Evolutionary conservation across 2,888 invertebrate species (phyloP).

Genomic region (Autographa gamma): DNA sequence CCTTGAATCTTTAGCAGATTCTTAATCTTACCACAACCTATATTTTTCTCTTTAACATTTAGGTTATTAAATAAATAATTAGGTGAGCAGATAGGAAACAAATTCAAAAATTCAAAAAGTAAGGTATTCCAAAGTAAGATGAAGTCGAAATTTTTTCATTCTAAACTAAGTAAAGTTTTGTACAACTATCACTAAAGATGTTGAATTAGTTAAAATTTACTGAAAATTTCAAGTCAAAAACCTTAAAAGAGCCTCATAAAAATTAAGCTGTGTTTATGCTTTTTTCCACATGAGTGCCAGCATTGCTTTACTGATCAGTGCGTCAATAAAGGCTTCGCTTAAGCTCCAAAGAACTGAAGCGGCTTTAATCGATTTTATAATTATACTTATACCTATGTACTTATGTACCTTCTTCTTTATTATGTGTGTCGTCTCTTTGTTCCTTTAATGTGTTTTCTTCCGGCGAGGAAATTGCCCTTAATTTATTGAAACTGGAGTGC

Average conservation of each 20-base stretch:
- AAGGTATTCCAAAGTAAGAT: too few relatives aligned
- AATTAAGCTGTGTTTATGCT: neutral
- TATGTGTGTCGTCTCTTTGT: neutral
- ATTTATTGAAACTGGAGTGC: neutral
- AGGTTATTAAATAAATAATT: too few relatives aligned
- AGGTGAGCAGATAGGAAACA: too few relatives aligned
- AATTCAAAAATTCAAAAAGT: too few relatives aligned
- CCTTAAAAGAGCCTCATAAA: neutral
- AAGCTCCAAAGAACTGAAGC: neutral
- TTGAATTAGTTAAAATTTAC: neutral
- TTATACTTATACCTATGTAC: neutral
- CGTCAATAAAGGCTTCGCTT: neutral
- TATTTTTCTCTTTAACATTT: too few relatives aligned
- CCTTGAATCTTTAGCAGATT: too few relatives aligned
- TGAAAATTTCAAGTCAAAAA: neutral
- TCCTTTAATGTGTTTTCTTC: constrained; percentile 2
- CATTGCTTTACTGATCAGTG: neutral
- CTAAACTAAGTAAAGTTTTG: too few relatives aligned
- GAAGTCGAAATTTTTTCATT: too few relatives aligned
- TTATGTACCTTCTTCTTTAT: too few relatives aligned
- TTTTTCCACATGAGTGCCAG: neutral
- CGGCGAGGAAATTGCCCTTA: neutral
- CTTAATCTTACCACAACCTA: too few relatives aligned
- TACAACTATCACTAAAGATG: too few relatives aligned
- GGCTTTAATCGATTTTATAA: neutral